Evolutionary conservation across 2,113 vertebrate genomes (phyloP), one percentile per base, ranked within the genome.

Genomic region (Thryonomys swinderianus): DNA sequence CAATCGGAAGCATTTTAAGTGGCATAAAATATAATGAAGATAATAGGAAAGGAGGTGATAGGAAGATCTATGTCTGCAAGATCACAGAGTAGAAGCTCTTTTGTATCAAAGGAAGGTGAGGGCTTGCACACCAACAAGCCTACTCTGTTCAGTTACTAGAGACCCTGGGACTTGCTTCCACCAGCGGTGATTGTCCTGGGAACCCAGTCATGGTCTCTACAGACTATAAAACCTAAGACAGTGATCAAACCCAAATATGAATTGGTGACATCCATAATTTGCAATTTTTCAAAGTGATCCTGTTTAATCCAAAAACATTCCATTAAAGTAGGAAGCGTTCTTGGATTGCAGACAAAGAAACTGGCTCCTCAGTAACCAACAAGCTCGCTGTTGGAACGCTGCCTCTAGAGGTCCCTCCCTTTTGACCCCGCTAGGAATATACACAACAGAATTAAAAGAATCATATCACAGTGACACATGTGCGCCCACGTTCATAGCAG

Each of bases 91-190:
- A 13, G 2, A 73, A 42, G 0, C 1, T 2, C 40, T 45, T 84
- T 32, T 3, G 1, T 51, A 17, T 34, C 42, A 59, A 57, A 14
- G 13, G 14, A 30, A 69, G 67, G 20, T 40, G 78, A 61, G 0
- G 0, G 23, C 18, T 42, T 9, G n/a, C 3, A 27, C 5, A 17
- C 34, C 32, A 59, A 10, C 18, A 4, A 1, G 3, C 18, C 57
- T 80, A 23, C 32, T 73, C 66, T 10, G 10, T 37, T 18, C 45
- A 27, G 23, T 27, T 37, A 9, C 45, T 79, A 16, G 55, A 30
- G n/a, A 67, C 4, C 3, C 3, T 32, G 30, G 2, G 64, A 1
- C 13, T 10, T 3, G 11, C 5, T n/a, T 73, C 5, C 14, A 85
- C 14, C 8, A 21, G 0, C 16, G 25, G 17, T 40, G 7, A 32